phyloP scores from a whole-genome alignment of 2,113 vertebrate species.

The Calidris pugnax region DNA sequence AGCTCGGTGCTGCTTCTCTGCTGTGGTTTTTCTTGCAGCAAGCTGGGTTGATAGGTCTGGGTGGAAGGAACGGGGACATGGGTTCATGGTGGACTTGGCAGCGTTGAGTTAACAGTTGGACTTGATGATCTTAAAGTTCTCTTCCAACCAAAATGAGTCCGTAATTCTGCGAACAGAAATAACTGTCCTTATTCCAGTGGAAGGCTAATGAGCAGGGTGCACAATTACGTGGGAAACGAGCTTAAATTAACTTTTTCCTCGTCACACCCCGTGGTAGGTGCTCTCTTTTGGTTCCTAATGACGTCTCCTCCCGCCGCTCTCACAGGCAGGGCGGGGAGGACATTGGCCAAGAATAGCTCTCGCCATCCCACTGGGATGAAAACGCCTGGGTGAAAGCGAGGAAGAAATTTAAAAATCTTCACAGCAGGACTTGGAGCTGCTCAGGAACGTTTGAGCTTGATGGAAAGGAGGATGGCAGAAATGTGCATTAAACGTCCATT shows the following conservation, averaged over 20 bases:
- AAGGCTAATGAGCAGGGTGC: background rate
- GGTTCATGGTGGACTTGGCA: background rate
- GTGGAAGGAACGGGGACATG: background rate
- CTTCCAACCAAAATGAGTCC: background rate
- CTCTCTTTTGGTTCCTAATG: background rate
- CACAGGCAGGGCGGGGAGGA: background rate
- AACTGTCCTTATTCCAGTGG: background rate
- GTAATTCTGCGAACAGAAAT: background rate
- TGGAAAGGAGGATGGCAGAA: background rate
- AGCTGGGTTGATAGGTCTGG: background rate
- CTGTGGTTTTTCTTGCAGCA: background rate
- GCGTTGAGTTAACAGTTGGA: background rate
- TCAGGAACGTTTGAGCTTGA: background rate
- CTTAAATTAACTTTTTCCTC: background rate
- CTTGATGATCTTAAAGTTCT: background rate
- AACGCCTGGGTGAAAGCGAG: background rate
- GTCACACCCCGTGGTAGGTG: accelerated
- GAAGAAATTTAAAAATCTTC: background rate
- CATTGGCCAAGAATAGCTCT: background rate
- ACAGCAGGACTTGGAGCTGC: background rate
- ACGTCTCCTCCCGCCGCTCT: background rate
- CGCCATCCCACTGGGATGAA: background rate
- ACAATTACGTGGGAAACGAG: accelerated
- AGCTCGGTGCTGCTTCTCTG: background rate
- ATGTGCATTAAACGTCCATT: background rate